Evolutionary conservation across 2,888 invertebrate genomes (phyloP).

Genomic region (Heteromurus nitidus): DNA sequence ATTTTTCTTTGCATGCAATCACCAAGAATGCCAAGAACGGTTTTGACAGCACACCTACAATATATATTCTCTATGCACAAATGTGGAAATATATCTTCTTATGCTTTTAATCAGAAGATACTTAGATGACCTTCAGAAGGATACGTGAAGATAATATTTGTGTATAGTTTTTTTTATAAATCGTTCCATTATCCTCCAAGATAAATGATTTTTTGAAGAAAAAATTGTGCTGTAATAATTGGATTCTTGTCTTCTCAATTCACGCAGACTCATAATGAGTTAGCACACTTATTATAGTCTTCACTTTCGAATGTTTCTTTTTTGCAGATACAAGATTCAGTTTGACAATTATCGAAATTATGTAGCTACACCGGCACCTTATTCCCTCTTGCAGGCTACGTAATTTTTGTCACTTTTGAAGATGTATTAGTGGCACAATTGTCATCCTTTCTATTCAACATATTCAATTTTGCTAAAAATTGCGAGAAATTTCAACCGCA

Average conservation of each 20-base stretch:
- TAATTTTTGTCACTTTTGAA: too few species aligned
- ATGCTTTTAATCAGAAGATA: not conserved
- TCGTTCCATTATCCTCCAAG: not conserved
- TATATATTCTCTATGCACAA: not conserved
- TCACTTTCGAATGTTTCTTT: too few species aligned
- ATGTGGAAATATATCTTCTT: not conserved
- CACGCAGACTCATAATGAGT: not conserved
- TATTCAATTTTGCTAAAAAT: not conserved
- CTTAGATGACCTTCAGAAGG: constrained; percentile 44
- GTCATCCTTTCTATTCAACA: too few species aligned
- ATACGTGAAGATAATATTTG: constrained; percentile 29
- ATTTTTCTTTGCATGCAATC: constrained; percentile 43
- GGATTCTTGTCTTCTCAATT: too few species aligned
- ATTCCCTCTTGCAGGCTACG: too few species aligned
- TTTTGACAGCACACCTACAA: not conserved
- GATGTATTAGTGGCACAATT: too few species aligned
- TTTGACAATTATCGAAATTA: too few species aligned
- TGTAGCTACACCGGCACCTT: too few species aligned
- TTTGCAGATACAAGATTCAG: too few species aligned
- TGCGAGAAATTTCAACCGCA: constrained; percentile 9
- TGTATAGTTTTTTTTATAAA: not conserved
- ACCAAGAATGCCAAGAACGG: too few species aligned
- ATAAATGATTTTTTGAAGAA: not conserved
- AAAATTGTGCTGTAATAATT: too few species aligned
- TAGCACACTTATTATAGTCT: too few species aligned